A percentile compares a stretch with the other conserved stretches of the same genome.
These are phyloP conservation scores for Heliconius ismenius DNA, from an alignment of 2,888 invertebrate genomes.

Conservation along the genomic window DNA sequence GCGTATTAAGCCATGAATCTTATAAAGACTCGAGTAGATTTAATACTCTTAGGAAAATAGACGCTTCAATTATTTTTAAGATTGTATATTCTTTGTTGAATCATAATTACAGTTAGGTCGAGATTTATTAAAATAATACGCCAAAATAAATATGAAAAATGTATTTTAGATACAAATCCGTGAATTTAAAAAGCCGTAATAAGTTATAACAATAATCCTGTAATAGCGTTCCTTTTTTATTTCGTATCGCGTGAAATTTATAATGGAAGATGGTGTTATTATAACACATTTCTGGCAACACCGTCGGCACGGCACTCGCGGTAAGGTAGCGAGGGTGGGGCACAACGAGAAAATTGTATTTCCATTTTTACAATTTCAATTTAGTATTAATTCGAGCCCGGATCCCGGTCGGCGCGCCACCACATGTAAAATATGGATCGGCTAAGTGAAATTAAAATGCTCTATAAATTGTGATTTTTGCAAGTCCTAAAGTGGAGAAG, in stretches of 20 bases:
- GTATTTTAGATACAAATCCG: constrained; percentile 19
- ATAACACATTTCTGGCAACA: constrained; percentile 72
- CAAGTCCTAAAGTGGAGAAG: constrained; percentile 82
- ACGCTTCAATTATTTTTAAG: constrained; percentile 33
- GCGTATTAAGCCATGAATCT: constrained; percentile 79
- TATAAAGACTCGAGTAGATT: constrained; percentile 73
- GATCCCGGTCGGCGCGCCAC: constrained; percentile 75
- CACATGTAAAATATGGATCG: constrained; percentile 83
- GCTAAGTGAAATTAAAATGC: constrained; percentile 83
- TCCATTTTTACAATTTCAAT: constrained; percentile 83
- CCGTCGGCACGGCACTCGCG: constrained; percentile 48
- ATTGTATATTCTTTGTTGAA: constrained; percentile 25
- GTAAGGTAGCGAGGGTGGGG: constrained; percentile 62
- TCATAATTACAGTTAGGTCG: constrained; percentile 16
- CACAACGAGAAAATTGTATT: constrained; percentile 80
- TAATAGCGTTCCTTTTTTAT: constrained; percentile 36
- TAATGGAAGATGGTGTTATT: constrained; percentile 68
- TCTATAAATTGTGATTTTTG: constrained; percentile 83
- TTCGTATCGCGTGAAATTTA: constrained; percentile 48
- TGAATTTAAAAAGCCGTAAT: constrained; percentile 24
- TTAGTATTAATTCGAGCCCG: constrained; percentile 81
- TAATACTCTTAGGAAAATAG: constrained; percentile 54
- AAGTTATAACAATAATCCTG: constrained; percentile 33
- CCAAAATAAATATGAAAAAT: constrained; percentile 10
- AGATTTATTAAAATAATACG: constrained; percentile 8